Conservation (phyloP, 2,113 vertebrate genomes). For the Muntiacus muntjak region DNA sequence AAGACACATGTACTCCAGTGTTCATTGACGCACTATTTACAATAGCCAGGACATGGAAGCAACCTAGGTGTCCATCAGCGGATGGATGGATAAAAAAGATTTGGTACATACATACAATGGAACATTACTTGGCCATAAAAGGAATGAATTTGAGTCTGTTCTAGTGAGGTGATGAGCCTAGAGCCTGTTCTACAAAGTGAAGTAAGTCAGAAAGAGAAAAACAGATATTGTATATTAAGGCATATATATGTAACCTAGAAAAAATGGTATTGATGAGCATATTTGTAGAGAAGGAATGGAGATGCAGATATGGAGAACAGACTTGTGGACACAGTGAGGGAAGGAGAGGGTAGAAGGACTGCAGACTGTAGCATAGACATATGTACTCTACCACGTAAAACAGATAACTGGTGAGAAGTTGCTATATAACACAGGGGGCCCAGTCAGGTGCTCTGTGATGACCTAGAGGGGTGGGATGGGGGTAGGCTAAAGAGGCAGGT, state of each 20-base stretch:
- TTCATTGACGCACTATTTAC: background rate
- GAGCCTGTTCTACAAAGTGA: background rate
- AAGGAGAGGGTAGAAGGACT: background rate
- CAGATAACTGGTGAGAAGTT: background rate
- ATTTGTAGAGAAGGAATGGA: background rate
- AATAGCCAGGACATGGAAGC: background rate
- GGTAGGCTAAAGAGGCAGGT: rapidly evolving
- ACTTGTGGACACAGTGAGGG: background rate
- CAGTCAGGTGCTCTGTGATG: background rate
- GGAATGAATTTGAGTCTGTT: background rate
- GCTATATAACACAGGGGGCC: background rate
- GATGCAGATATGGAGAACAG: background rate
- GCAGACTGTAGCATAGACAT: background rate
- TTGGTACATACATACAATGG: background rate
- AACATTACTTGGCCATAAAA: background rate
- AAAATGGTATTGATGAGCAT: background rate
- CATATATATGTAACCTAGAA: background rate
- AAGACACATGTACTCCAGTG: background rate
- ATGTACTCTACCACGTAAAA: background rate
- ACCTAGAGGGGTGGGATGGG: background rate
- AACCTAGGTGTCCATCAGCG: background rate
- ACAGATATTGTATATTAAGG: background rate
- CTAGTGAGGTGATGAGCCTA: background rate
- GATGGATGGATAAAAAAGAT: background rate
- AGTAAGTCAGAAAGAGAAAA: background rate